Evolutionary conservation across 1,140 invertebrate genomes (phyloP).

Genomic region (Drosophila lini): DNA sequence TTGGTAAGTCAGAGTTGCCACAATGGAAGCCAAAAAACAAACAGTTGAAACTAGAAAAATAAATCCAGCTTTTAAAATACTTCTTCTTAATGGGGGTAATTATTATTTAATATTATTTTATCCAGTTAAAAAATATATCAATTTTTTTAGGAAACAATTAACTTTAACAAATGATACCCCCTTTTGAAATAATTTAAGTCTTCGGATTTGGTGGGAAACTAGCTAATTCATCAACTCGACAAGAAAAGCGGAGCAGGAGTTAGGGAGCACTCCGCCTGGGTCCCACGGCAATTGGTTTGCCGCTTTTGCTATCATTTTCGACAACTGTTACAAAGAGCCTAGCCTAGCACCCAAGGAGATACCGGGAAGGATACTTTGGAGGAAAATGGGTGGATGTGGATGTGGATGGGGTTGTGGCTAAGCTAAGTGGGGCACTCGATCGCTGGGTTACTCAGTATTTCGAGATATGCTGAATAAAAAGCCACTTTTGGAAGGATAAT

Average conservation of each 20-base stretch:
- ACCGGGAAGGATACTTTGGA: neutral
- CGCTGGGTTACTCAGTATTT: constrained; percentile 28
- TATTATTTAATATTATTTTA: neutral
- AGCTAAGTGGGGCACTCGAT: constrained; percentile 23
- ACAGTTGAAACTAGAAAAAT: neutral
- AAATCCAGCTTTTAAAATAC: neutral
- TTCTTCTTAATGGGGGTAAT: neutral
- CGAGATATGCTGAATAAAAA: neutral
- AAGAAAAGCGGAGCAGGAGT: neutral
- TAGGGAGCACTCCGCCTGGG: constrained; percentile 13
- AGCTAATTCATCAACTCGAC: constrained; percentile 3
- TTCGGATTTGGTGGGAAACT: neutral
- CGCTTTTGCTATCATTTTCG: constrained; percentile 62
- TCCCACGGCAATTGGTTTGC: constrained; percentile 71
- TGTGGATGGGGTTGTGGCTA: neutral
- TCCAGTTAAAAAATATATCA: neutral
- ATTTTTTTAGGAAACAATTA: neutral
- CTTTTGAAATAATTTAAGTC: neutral
- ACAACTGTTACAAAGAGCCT: constrained; percentile 69
- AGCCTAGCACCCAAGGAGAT: constrained; percentile 4
- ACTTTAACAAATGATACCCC: neutral
- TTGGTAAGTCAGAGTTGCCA: constrained; percentile 17
- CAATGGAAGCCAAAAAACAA: neutral
- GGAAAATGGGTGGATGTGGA: neutral
- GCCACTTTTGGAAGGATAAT: neutral